Evolutionary conservation across 2,797 vertebrate genomes (phyloP), one percentile per base, ranked within the genome.

Genomic region (Erethizon dorsatum): DNA sequence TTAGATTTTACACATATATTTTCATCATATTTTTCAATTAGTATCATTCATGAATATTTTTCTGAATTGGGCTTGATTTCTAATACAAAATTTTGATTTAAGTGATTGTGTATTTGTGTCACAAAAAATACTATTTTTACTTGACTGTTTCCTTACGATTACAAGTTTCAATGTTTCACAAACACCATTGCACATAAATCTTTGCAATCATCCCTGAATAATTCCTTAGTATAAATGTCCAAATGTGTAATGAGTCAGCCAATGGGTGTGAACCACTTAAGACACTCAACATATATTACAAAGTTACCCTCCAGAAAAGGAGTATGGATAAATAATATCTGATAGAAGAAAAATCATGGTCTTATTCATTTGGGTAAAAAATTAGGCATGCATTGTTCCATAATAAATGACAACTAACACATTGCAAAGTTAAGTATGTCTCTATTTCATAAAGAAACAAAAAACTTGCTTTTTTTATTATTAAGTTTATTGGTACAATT

Each of bases 341-440:
- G 17, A 88, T 79, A n/a, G 24, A 69, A 75, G 56, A 90, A 56
- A 83, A 91, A 69, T 93, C 88, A 50, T 56, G 7, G 6, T 77
- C n/a, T 90, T 84, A 28, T 33, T 88, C 22, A 95, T 82, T 71
- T 88, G 45, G 92, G 75, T 95, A 31, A 95, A 91, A 93, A 91
- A 80, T 33, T 79, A 94, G 41, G 18, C 57, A 75, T 41, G 1
- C 9, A 63, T 63, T 77, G 1, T 71, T 31, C 31, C 41, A 26
- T 78, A 56, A 79, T 65, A 88, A 59, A 73, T 87, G 63, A n/a
- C 50, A 50, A 91, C 11, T 37, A 56, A 78, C 24, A 41, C 5
- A 90, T 71, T 63, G 82, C 69, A 45, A 83, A 90, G 54, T 63
- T 90, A 92, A 69, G 12, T 8, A 56, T 57, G 57, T 52, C 24